Percentiles rank a stretch among this genome's conserved stretches.
Evolutionary conservation across 2,888 invertebrate genomes (phyloP).

Genomic region (Eledone cirrhosa): DNA sequence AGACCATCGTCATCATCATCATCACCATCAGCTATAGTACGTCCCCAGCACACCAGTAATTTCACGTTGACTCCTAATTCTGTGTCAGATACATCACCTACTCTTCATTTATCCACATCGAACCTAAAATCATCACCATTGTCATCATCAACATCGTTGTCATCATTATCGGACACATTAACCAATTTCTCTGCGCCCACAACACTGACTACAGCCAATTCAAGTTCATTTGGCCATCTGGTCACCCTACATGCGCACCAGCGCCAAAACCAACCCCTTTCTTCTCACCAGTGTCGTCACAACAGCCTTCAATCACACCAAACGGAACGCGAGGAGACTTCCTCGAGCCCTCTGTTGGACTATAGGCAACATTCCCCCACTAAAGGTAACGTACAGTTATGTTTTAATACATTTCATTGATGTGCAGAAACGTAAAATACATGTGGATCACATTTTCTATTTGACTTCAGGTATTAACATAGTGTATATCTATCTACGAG

Average conservation of each 20-base stretch:
- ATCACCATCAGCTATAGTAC: background rate
- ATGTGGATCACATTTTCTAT: no score
- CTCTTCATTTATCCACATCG: slow-evolving; percentile 7
- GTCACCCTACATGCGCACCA: background rate
- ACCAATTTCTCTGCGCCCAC: background rate
- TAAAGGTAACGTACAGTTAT: background rate
- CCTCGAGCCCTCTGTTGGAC: background rate
- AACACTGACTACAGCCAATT: background rate
- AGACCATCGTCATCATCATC: background rate
- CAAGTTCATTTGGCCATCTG: background rate
- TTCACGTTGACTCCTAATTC: background rate
- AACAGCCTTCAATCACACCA: slow-evolving; percentile 18
- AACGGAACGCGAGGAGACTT: slow-evolving; percentile 8
- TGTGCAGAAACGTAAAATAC: no score
- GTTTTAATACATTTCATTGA: background rate
- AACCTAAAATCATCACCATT: background rate
- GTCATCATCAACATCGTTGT: background rate
- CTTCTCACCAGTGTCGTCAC: background rate
- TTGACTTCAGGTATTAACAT: no score
- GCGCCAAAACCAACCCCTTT: background rate
- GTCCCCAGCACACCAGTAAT: background rate
- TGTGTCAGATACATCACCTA: background rate
- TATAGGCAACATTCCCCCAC: slow-evolving; percentile 15
- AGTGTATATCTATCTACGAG: no score
- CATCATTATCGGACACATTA: background rate